phyloP scores from a whole-genome alignment of 2,888 invertebrate genomes.

The Hypselothyrea guttata region DNA sequence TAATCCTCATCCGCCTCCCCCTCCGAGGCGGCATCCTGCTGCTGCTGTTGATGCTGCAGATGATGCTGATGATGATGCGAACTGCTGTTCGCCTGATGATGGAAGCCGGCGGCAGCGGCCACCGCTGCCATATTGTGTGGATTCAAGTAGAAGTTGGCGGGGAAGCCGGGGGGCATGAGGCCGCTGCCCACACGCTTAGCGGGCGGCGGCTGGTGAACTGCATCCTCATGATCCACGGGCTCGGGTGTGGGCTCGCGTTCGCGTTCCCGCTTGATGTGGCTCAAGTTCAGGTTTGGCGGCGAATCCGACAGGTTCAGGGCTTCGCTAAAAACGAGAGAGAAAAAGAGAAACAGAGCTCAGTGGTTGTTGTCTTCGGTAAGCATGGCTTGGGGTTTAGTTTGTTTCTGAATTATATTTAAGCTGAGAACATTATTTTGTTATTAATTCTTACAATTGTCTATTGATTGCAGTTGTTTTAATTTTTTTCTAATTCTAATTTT shows the following conservation, averaged over 20 bases:
- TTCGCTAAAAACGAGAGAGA: slow-evolving; percentile 84
- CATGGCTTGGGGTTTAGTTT: too few relatives aligned
- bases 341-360: not conserved
- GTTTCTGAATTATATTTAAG: too few relatives aligned
- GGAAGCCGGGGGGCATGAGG: slow-evolving; percentile 64
- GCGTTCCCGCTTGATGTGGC: slow-evolving; percentile 84
- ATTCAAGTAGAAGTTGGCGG: slow-evolving; percentile 74
- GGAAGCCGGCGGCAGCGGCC: slow-evolving; percentile 60
- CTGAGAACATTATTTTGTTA: too few relatives aligned
- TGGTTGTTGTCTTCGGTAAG: slow-evolving; percentile 27
- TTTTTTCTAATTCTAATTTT: too few relatives aligned
- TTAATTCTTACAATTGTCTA: too few relatives aligned
- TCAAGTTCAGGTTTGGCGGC: slow-evolving; percentile 82
- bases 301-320: slow-evolving; percentile 91
- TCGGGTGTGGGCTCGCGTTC: slow-evolving; percentile 81
- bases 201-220: slow-evolving; percentile 85
- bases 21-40: slow-evolving; percentile 65
- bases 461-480: too few relatives aligned
- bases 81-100: slow-evolving; percentile 45
- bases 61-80: slow-evolving; percentile 37
- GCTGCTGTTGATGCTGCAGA: slow-evolving; percentile 41
- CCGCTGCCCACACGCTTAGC: slow-evolving; percentile 83
- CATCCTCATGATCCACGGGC: slow-evolving; percentile 81
- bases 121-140: slow-evolving; percentile 71
- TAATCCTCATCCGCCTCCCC: slow-evolving; percentile 71